A percentile compares a stretch with the other conserved stretches of the same genome.
Conservation (phyloP, 2,888 invertebrate species). For the Dasypogon diadema region DNA sequence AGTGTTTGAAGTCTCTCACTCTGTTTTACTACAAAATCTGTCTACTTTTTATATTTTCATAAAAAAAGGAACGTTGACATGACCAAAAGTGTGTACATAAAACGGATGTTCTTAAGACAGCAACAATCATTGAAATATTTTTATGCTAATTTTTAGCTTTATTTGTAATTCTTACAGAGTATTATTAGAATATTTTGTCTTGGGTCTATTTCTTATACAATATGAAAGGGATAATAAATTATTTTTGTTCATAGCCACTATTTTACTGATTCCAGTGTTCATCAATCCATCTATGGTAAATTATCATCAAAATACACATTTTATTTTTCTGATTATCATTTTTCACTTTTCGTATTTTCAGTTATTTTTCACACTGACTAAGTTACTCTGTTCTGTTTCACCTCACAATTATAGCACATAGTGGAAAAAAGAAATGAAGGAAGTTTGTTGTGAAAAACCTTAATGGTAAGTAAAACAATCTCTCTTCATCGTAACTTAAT, state of each 20-base stretch:
- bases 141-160: conserved; percentile 41
- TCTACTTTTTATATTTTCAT: conserved; percentile 16
- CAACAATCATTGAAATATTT: conserved; percentile 5
- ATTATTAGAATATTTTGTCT: conserved; percentile 39
- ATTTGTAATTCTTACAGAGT: conserved; percentile 21
- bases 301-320: too few species aligned
- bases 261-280: too few species aligned
- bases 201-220: conserved; percentile 39
- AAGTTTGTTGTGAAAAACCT: too few species aligned
- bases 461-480: too few species aligned
- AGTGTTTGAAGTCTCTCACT: not conserved
- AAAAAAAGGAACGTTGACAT: not conserved
- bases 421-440: too few species aligned
- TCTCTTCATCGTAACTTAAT: too few species aligned
- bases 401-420: too few species aligned
- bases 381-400: too few species aligned
- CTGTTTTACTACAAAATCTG: conserved; percentile 6
- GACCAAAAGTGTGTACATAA: not conserved
- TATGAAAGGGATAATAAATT: conserved; percentile 40
- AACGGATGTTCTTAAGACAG: not conserved
- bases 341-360: too few species aligned
- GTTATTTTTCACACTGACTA: too few species aligned
- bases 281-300: too few species aligned
- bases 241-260: conserved; percentile 30
- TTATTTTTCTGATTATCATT: too few species aligned